Base-by-base conservation (phyloP, 2,113 vertebrate genomes). In the Oryzias melastigma region DNA sequence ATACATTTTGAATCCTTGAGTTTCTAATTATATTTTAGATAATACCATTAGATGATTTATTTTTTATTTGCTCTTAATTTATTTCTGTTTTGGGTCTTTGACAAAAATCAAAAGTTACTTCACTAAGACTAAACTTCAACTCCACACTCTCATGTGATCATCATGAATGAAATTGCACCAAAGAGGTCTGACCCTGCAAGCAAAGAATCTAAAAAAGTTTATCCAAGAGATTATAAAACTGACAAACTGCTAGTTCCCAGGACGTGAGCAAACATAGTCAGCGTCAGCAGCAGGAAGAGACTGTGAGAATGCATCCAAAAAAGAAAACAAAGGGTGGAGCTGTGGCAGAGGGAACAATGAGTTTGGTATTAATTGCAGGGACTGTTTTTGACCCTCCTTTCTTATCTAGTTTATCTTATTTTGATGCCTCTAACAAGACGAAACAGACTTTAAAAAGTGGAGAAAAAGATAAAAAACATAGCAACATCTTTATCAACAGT, bases 401-500 rank as follows among this genome's bases (percentile, higher is more conserved):
- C 46, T 64, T 58, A 41, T 19, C 42, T 52, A 35, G 13, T 58
- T n/a, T 20, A 29, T 67, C 71, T 56, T 35, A 50, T 14, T 14
- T 14, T 73, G 48, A 42, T 44, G 55, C 46, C 69, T 57, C 78
- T 77, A 83, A 88, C 84, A 87, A 82, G 71, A 64, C 70, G 60
- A 59, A 73, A 83, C 71, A 56, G 50, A 51, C 68, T 70, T 16
- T 51, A 53, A 84, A 84, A 75, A 69, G 29, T 58, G 61, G 58
- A 52, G 41, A 41, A 47, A 45, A 60, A 58, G 47, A 70, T 58
- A 82, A 78, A 77, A 57, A 58, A 64, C 55, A 85, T 80, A 71
- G 80, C 66, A 14, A 62, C 68, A 79, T 90, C 70, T 66, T 61
- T 66, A 66, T 68, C 68, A 63, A 68, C 67, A 76, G 78, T 89